Evolutionary conservation across 2,888 invertebrate genomes (phyloP).

Genomic region (Rhyacophila evoluta): DNA sequence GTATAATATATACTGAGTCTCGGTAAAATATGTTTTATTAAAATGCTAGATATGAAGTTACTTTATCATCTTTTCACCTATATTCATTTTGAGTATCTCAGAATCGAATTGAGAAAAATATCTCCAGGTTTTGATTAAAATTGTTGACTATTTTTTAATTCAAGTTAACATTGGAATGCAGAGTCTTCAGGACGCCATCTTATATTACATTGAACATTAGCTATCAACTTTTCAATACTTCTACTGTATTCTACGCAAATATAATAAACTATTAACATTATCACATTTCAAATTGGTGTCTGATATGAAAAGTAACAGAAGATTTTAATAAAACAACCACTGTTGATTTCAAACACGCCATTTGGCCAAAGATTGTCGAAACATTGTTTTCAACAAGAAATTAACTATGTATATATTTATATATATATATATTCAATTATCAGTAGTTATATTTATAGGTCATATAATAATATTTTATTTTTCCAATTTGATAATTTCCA

Average conservation of each 20-base stretch:
- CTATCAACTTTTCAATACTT: constrained; percentile 1
- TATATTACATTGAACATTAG: background rate
- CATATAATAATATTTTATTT: background rate
- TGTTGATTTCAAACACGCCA: background rate
- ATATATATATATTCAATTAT: background rate
- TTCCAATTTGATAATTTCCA: background rate
- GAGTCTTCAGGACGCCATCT: background rate
- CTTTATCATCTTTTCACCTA: too few species aligned
- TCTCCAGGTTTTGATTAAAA: background rate
- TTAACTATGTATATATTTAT: too few species aligned
- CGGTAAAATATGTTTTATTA: too few species aligned
- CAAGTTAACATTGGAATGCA: background rate
- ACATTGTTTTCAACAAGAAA: background rate
- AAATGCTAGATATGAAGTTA: too few species aligned
- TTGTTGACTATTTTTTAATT: background rate
- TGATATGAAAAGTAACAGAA: background rate
- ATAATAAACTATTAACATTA: constrained; percentile 22
- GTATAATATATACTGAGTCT: too few species aligned
- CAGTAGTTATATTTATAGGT: background rate
- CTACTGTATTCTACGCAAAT: constrained; percentile 15
- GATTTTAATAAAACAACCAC: background rate
- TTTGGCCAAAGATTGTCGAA: background rate
- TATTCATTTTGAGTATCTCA: too few species aligned
- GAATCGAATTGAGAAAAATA: background rate
- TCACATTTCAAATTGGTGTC: constrained; percentile 19